A percentile compares a stretch with the other conserved stretches of the same genome.
Conservation (phyloP, 1,140 invertebrate genomes). For the Papilio machaon region DNA sequence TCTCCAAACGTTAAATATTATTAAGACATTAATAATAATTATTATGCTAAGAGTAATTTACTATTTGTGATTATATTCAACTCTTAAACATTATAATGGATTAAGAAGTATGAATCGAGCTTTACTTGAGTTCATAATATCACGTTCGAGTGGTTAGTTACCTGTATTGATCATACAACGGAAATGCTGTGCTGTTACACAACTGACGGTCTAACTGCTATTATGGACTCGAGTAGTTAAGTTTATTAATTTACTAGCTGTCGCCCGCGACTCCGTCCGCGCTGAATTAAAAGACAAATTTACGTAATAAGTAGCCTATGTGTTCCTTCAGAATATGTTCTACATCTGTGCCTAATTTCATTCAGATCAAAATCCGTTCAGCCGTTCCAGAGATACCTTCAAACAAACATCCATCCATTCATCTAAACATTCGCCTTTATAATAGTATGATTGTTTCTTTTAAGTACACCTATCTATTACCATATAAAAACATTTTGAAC, state of each 20-base stretch:
- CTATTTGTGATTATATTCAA: neutral
- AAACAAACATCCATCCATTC: too few relatives aligned
- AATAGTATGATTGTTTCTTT: neutral
- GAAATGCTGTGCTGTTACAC: neutral
- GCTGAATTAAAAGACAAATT: too few relatives aligned
- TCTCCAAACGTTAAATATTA: neutral
- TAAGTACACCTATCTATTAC: neutral
- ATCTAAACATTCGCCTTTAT: neutral
- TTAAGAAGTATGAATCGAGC: neutral
- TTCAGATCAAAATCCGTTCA: too few relatives aligned
- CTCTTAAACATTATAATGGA: neutral
- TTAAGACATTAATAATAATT: too few relatives aligned
- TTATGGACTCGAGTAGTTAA: neutral
- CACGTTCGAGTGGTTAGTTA: slow-evolving; percentile 13
- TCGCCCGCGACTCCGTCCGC: too few relatives aligned
- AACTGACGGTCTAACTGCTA: slow-evolving; percentile 9
- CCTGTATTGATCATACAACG: slow-evolving; percentile 36
- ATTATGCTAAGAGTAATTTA: neutral
- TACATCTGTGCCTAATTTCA: too few relatives aligned
- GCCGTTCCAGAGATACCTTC: too few relatives aligned
- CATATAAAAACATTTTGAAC: too few relatives aligned
- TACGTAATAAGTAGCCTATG: too few relatives aligned
- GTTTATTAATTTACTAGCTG: too few relatives aligned
- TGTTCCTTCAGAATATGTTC: too few relatives aligned
- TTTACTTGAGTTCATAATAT: neutral